Evolutionary conservation across 2,888 invertebrate species (phyloP), one percentile per base, ranked within the genome.

Genomic region (Myathropa florea): DNA sequence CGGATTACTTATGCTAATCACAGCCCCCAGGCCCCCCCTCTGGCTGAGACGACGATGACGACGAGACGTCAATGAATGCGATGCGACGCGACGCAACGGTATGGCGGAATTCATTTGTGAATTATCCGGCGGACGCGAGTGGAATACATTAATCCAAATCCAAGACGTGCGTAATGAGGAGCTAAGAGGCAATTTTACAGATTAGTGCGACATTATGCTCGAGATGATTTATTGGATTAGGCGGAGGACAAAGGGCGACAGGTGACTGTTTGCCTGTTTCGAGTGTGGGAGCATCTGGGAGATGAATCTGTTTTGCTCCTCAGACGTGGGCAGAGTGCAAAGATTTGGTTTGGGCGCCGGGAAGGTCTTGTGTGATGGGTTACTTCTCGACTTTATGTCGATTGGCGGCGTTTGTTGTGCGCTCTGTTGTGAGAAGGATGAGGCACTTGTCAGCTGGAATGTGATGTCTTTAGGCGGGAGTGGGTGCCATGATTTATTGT

Each of bases 1-100:
- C 75, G 53, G 46, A 86, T 86, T 86, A 86, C 53, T 79, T 83
- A 86, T 86, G 86, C 79, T 83, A 86, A 86, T 86, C 79, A 83
- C 71, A 83, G 72, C 39, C 3, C 14, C n/a, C 6, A n/a, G n/a
- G n/a, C 6, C 46, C 1, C 46, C 18, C 18, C 18, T 1, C 18
- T 0, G 18, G 2, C 46, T 10, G 33, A 12, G 3, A 10, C 6
- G 39, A 4, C n/a, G n/a, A n/a, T n/a, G n/a, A 39, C n/a, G n/a
- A 14, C n/a, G 39, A 39, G 14, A 75, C 80, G 53, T 64, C 64
- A 46, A 18, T 46, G 46, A 18, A 24, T 4, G 57, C 57, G 57
- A 26, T 24, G 57, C 57, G 57, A 60, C 67, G 46, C 76, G 59
- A 23, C 30, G 64, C 61, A 21, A 61, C 71, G 46, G 39, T 39